A percentile compares a stretch with the other conserved stretches of the same genome.
These are phyloP conservation scores for Pocota personata DNA, from an alignment of 2,888 invertebrate species.

Conservation along the genomic window DNA sequence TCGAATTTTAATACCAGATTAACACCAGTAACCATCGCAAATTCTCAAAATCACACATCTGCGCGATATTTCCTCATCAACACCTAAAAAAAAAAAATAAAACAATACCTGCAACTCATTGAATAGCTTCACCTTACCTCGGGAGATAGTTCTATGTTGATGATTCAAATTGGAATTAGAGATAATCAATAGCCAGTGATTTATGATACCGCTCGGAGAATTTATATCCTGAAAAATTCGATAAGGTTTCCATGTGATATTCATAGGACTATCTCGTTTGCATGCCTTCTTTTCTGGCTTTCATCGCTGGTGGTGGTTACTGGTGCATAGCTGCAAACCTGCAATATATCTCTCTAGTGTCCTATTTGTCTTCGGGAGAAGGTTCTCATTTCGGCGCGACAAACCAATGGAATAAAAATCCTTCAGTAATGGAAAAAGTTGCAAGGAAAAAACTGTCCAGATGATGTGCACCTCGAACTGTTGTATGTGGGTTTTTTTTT, in stretches of 20 bases:
- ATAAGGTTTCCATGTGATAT: slow-evolving; percentile 34
- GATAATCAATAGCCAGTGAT: slow-evolving; percentile 65
- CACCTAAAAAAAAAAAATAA: background rate
- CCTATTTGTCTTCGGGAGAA: slow-evolving; percentile 56
- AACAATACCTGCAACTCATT: background rate
- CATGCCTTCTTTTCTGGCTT: slow-evolving; percentile 15
- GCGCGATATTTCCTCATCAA: too few species aligned
- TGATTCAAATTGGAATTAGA: slow-evolving; percentile 49
- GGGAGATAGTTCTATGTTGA: background rate
- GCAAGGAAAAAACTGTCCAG: background rate
- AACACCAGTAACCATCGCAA: too few species aligned
- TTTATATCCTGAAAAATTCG: slow-evolving; percentile 52
- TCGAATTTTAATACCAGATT: too few species aligned
- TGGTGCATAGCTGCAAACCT: slow-evolving; percentile 46
- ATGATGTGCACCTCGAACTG: background rate
- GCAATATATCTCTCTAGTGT: slow-evolving; percentile 55
- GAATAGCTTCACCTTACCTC: background rate
- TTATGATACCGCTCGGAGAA: slow-evolving; percentile 47
- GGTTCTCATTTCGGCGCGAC: slow-evolving; percentile 47
- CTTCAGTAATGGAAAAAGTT: background rate
- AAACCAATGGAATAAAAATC: slow-evolving; percentile 57
- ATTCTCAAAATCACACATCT: too few species aligned
- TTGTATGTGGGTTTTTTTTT: slow-evolving; percentile 16
- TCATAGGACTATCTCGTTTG: slow-evolving; percentile 9
- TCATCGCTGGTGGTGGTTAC: slow-evolving; percentile 22